A percentile compares a stretch with the other conserved stretches of the same genome.
phyloP scores from a whole-genome alignment of 1,140 invertebrate species.

The Drosophila bocqueti region DNA sequence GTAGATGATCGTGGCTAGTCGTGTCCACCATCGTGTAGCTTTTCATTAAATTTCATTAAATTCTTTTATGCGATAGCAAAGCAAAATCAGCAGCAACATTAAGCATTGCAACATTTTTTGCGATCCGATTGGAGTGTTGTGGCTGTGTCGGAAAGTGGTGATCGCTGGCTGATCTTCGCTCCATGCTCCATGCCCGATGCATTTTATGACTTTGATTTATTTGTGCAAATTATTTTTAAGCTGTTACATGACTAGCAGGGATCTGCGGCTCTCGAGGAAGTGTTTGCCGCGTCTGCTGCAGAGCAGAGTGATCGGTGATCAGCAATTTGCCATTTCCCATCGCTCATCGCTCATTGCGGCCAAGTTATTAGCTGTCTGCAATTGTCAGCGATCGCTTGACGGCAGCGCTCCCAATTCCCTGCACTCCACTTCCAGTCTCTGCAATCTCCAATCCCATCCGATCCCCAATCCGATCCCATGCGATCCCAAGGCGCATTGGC shows the following conservation, averaged over 20 bases:
- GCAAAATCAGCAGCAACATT: conserved; percentile 42
- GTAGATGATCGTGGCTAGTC: conserved; percentile 41
- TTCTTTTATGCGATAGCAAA: conserved; percentile 81
- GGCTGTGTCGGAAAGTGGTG: conserved; percentile 11
- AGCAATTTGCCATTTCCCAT: conserved; percentile 44
- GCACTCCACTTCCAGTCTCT: conserved; percentile 11
- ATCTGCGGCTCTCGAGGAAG: conserved; percentile 60
- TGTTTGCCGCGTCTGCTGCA: conserved; percentile 54
- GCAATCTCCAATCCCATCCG: conserved; percentile 15
- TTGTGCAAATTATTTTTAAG: conserved; percentile 79
- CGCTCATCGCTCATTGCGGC: conserved; percentile 59
- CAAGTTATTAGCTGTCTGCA: conserved; percentile 80
- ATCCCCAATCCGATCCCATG: conserved; percentile 30
- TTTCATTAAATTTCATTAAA: conserved; percentile 84
- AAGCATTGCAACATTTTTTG: conserved; percentile 51
- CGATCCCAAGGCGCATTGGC: conserved; percentile 32
- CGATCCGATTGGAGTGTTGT: conserved; percentile 17
- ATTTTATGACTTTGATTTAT: conserved; percentile 82
- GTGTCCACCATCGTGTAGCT: conserved; percentile 77
- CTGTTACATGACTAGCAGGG: conserved; percentile 66
- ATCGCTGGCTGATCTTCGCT: conserved; percentile 44
- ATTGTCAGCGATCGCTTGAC: conserved; percentile 66
- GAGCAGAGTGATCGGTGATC: conserved; percentile 31
- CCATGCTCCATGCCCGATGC: conserved; percentile 30
- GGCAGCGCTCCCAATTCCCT: conserved; percentile 38